phyloP scores from a whole-genome alignment of 1,140 invertebrate genomes.

The Caenorhabditis brenneri region DNA sequence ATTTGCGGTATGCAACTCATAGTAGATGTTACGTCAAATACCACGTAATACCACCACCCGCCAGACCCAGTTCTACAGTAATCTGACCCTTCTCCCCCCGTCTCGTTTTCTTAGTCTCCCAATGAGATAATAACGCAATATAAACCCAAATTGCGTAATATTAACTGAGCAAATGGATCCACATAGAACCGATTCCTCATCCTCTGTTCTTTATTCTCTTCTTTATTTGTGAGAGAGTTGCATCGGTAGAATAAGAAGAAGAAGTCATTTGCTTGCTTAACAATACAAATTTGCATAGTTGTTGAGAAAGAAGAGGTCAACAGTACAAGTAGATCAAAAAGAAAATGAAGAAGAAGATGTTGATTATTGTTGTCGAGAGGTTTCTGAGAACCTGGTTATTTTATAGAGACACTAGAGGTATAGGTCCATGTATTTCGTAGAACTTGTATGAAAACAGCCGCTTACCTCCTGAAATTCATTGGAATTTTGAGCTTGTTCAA shows the following conservation, averaged over 20 bases:
- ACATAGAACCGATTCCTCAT: not conserved
- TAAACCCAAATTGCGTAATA: slow-evolving; percentile 17
- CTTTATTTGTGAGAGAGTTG: not conserved
- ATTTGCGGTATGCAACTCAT: not conserved
- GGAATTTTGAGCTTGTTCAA: too few species aligned
- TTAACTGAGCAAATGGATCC: slow-evolving; percentile 13
- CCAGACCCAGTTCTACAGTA: too few species aligned
- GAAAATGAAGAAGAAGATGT: not conserved
- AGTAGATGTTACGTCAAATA: too few species aligned
- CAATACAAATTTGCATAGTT: slow-evolving; percentile 43
- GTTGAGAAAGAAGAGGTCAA: slow-evolving; percentile 15
- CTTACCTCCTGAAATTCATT: too few species aligned
- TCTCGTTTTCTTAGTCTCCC: not conserved
- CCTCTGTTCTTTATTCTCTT: not conserved
- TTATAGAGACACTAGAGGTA: too few species aligned
- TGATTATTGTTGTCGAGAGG: not conserved
- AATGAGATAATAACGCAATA: too few species aligned
- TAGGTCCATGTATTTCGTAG: too few species aligned
- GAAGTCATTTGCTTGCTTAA: slow-evolving; percentile 29
- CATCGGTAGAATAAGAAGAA: too few species aligned
- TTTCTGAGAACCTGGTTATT: too few species aligned
- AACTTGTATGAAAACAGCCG: too few species aligned
- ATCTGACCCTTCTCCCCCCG: too few species aligned
- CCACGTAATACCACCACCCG: too few species aligned
- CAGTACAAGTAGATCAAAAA: not conserved